These are phyloP conservation scores for Hetaerina titia DNA, from an alignment of 2,888 invertebrate genomes.

Conservation along the genomic window DNA sequence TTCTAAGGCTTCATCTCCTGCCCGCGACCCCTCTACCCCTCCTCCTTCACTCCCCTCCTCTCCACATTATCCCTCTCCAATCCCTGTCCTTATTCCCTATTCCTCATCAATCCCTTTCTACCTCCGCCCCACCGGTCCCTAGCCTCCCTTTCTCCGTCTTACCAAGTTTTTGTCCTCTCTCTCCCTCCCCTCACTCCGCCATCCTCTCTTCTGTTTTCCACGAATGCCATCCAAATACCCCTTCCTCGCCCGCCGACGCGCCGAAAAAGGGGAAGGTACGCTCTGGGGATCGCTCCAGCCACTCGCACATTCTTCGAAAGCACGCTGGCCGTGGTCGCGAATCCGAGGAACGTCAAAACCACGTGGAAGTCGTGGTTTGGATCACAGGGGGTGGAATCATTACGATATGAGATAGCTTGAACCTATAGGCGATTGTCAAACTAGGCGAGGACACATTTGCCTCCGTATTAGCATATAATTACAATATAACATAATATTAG, in stretches of 20 bases:
- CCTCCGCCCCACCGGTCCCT: background rate
- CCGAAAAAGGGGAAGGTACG: background rate
- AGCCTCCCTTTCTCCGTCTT: background rate
- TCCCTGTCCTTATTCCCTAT: slow-evolving; percentile 69
- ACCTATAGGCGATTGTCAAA: no score
- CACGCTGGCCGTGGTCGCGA: no score
- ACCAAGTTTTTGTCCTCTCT: slow-evolving; percentile 57
- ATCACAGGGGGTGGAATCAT: no score
- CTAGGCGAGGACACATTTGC: no score
- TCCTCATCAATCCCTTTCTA: slow-evolving; percentile 48
- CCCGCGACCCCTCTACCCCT: background rate
- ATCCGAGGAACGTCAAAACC: no score
- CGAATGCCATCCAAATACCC: slow-evolving; percentile 70
- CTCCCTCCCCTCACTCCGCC: slow-evolving; percentile 70
- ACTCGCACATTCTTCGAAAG: no score
- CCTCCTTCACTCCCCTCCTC: background rate
- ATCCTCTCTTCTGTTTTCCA: slow-evolving; percentile 64
- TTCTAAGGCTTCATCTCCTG: slow-evolving; percentile 46
- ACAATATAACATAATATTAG: no score
- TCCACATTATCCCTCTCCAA: slow-evolving; percentile 52
- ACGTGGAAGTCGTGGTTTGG: no score
- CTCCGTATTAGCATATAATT: no score
- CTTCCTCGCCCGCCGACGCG: slow-evolving; percentile 62
- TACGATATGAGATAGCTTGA: no score
- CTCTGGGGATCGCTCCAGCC: no score